Percentiles rank a stretch among this genome's conserved stretches.
phyloP scores from a whole-genome alignment of 2,797 vertebrate species.

The Danio aesculapii region DNA sequence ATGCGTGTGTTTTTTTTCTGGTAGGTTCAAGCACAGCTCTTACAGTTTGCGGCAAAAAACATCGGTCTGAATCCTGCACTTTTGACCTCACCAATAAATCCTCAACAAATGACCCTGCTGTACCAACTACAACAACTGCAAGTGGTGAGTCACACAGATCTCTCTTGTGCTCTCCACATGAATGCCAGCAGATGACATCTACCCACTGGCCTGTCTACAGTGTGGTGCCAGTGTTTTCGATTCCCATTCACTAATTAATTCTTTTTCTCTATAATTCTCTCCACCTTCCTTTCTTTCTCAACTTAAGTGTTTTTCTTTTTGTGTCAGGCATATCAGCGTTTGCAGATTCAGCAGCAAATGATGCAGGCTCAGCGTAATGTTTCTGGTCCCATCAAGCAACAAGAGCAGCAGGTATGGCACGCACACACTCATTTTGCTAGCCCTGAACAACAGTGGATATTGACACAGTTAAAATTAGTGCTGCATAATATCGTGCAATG shows the following conservation, averaged over 20 bases:
- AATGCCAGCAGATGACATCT: background rate
- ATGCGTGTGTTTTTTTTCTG: conserved; percentile 12
- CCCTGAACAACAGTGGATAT: too few species aligned
- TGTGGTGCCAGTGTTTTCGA: too few species aligned
- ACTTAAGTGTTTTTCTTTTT: conserved; percentile 14
- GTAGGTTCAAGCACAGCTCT: conserved; percentile 99
- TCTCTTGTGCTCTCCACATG: background rate
- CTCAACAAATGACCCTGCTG: conserved; percentile 99
- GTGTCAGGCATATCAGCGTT: conserved; percentile 96
- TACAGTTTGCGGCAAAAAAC: conserved; percentile 99
- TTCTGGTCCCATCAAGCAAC: conserved; percentile 98
- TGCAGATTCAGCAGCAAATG: conserved; percentile 99
- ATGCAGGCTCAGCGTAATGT: conserved; percentile 99
- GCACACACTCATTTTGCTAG: background rate
- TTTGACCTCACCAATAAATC: conserved; percentile 99
- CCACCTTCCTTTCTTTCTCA: background rate
- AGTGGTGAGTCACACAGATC: conserved; percentile 84
- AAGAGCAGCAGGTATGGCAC: conserved; percentile 97
- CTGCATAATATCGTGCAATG: too few species aligned
- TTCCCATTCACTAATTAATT: background rate
- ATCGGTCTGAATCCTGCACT: conserved; percentile 99
- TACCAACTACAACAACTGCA: conserved; percentile 99
- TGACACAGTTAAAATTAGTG: too few species aligned
- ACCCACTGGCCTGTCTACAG: background rate
- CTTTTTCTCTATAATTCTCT: background rate